Percentiles rank a stretch among this genome's conserved stretches.
These are phyloP conservation scores for Proisotoma minuta DNA, from an alignment of 2,888 invertebrate species.

Conservation along the genomic window DNA sequence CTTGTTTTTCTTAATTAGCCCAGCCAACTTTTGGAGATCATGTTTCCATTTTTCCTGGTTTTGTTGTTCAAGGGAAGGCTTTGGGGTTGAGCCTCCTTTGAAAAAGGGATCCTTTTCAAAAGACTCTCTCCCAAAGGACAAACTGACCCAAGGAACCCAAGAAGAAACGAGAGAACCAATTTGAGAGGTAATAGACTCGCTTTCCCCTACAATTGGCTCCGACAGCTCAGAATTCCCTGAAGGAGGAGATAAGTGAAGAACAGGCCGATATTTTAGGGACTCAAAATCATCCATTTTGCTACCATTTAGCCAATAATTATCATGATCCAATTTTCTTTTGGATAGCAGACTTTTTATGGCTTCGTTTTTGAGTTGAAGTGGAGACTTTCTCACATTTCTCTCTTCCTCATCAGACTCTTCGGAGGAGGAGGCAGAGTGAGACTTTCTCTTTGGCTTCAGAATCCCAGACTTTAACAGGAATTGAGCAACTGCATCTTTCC, in stretches of 20 bases:
- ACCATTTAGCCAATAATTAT: not conserved
- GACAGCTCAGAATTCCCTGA: too few relatives aligned
- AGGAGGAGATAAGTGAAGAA: not conserved
- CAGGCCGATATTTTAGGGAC: not conserved
- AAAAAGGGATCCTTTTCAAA: conserved; percentile 15
- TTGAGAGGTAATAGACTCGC: not conserved
- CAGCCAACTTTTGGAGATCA: not conserved
- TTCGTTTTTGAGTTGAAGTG: not conserved
- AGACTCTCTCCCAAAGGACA: conserved; percentile 10
- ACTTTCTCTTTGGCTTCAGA: not conserved
- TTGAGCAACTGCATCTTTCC: conserved; percentile 4
- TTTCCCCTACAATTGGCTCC: too few relatives aligned
- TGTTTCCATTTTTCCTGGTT: not conserved
- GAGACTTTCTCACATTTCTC: not conserved
- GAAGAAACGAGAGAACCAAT: conserved; percentile 8
- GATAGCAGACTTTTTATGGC: not conserved
- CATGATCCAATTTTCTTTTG: not conserved
- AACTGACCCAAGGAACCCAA: conserved; percentile 14
- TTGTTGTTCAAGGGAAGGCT: not conserved
- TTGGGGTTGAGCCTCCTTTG: not conserved
- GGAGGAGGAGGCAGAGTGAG: conserved; percentile 5
- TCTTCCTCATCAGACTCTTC: not conserved
- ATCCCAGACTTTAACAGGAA: conserved; percentile 11
- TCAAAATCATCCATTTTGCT: not conserved
- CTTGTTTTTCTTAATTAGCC: not conserved